Percentiles rank a stretch among this genome's conserved stretches.
These are phyloP conservation scores for Meles meles DNA, from an alignment of 2,113 vertebrate genomes.

Conservation along the genomic window DNA sequence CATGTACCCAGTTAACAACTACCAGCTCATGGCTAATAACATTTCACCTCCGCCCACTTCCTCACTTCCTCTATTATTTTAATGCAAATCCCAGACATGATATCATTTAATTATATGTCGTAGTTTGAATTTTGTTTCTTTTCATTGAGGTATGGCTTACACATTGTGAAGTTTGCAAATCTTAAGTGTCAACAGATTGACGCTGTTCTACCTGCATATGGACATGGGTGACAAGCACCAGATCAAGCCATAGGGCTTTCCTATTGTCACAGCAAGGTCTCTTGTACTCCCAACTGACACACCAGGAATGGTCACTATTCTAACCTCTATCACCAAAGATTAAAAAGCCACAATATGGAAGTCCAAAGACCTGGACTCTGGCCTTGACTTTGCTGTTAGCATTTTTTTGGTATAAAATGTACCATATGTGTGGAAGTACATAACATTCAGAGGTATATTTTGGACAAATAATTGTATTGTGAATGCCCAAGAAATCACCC, in stretches of 20 bases:
- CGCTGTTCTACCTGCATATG: background rate
- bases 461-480: background rate
- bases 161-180: background rate
- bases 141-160: background rate
- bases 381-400: background rate
- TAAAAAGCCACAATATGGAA: background rate
- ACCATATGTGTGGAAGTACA: background rate
- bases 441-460: background rate
- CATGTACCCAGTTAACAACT: background rate
- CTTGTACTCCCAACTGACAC: background rate
- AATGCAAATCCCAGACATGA: constrained; percentile 33
- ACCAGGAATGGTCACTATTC: background rate
- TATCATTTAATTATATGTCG: constrained; percentile 40
- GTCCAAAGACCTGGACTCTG: background rate
- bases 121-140: background rate
- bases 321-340: background rate
- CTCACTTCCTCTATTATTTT: constrained; percentile 28
- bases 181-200: background rate
- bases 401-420: background rate
- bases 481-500: background rate
- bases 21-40: background rate
- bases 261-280: background rate
- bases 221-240: background rate
- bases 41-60: background rate
- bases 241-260: background rate